These are phyloP conservation scores for Habrosyne pyritoides DNA, from an alignment of 2,888 invertebrate genomes.

Conservation along the genomic window DNA sequence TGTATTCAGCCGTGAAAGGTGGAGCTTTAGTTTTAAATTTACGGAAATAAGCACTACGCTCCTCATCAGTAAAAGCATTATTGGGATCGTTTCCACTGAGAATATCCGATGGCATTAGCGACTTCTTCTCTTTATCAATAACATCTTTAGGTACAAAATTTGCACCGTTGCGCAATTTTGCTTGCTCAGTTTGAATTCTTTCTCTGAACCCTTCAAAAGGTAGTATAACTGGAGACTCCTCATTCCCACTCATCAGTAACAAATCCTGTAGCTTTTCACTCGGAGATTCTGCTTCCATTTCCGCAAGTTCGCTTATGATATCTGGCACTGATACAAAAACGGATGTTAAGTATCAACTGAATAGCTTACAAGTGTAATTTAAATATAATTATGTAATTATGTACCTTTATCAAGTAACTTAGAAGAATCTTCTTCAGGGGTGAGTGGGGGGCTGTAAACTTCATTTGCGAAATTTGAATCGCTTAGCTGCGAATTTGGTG, in stretches of 20 bases:
- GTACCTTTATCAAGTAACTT: slow-evolving; percentile 65
- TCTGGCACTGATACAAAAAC: slow-evolving; percentile 20
- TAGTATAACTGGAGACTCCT: slow-evolving; percentile 64
- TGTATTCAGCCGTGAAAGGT: slow-evolving; percentile 72
- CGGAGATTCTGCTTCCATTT: slow-evolving; percentile 50
- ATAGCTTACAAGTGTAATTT: neutral
- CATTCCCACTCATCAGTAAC: slow-evolving; percentile 59
- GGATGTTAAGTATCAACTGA: neutral
- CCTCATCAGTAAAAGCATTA: slow-evolving; percentile 69
- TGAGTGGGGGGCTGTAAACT: slow-evolving; percentile 88
- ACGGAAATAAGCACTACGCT: slow-evolving; percentile 77
- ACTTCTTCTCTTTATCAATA: slow-evolving; percentile 70
- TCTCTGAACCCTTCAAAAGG: slow-evolving; percentile 77
- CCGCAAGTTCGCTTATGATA: slow-evolving; percentile 34
- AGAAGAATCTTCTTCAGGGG: slow-evolving; percentile 72
- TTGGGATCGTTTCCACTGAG: slow-evolving; percentile 53
- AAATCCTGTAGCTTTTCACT: slow-evolving; percentile 71
- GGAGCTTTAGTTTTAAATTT: slow-evolving; percentile 67
- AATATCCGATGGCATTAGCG: slow-evolving; percentile 39
- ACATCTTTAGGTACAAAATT: slow-evolving; percentile 38
- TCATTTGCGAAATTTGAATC: slow-evolving; percentile 91
- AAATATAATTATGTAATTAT: neutral
- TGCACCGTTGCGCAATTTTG: slow-evolving; percentile 36
- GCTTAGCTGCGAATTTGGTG: slow-evolving; percentile 85
- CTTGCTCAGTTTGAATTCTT: slow-evolving; percentile 63